Evolutionary conservation across 2,888 invertebrate genomes (phyloP), one percentile per base, ranked within the genome.

Genomic region (Disparrhopalites patrizii): DNA sequence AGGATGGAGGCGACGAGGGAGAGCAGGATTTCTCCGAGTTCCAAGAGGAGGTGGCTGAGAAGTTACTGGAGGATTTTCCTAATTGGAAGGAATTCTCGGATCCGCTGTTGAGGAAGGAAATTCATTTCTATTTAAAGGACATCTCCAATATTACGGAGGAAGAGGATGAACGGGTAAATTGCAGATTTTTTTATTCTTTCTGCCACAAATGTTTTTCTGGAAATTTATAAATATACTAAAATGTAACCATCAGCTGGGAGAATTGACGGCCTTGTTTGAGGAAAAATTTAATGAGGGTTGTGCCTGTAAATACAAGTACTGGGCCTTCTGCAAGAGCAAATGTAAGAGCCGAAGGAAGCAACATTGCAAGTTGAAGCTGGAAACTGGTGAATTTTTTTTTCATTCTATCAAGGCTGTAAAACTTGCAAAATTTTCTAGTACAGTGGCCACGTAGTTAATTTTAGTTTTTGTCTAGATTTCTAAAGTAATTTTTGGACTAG

Each of bases 61-160:
- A 10, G 13, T 50, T 60, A 20, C 13, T 23, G 4, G 15, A 2
- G 10, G 33, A 31, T 15, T 60, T 60, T 47, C 1, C 2, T 18
- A 15, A 47, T 8, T 60, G 60, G 60, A 30, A n/a, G 15, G 31
- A 50, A 20, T 60, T 60, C 33, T 18, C 20, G 3, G 31, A 33
- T 60, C n/a, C 47, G 8, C 25, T 60, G 8, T n/a, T 60, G 7
- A 23, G 50, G 10, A 50, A 60, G 30, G 60, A 60, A 33, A 50
- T 60, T 23, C 18, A 18, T 1, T 20, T 23, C 1, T 1, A 50
- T 0, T 3, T 60, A 3, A 3, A 33, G 33, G 60, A 38, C 20
- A 18, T 7, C 40, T 57, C 15, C 7, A 36, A 36, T 10, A 36
- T 36, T 36, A 15, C 36, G 15, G 7, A 36, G 15, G 15, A 10